phyloP scores from a whole-genome alignment of 2,888 invertebrate genomes.

The Ephialtes manifestator region DNA sequence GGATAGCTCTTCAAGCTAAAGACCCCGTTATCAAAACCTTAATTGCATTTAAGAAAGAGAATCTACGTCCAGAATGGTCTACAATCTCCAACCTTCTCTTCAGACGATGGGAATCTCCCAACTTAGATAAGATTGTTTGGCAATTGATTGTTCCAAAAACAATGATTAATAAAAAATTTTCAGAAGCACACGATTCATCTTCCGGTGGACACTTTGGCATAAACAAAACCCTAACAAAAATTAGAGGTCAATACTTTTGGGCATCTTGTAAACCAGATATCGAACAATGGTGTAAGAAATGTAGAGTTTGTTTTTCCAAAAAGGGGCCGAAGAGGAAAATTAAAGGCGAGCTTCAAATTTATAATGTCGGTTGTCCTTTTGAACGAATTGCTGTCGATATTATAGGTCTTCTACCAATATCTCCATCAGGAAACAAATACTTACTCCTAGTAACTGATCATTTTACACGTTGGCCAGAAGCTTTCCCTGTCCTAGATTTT shows the following conservation, averaged over 20 bases:
- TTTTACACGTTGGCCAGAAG: conserved; percentile 76
- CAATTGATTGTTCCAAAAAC: conserved; percentile 55
- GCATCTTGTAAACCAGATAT: conserved; percentile 62
- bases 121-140: conserved; percentile 31
- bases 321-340: conserved; percentile 66
- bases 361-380: conserved; percentile 69
- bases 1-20: conserved; percentile 2
- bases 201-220: conserved; percentile 76
- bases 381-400: conserved; percentile 72
- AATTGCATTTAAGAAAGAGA: conserved; percentile 39
- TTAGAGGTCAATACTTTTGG: conserved; percentile 74
- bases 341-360: conserved; percentile 68
- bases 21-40: conserved; percentile 10
- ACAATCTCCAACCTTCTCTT: conserved; percentile 60
- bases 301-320: conserved; percentile 68
- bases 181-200: conserved; percentile 70
- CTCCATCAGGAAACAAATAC: conserved; percentile 72
- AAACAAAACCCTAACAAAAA: conserved; percentile 72
- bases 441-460: conserved; percentile 72
- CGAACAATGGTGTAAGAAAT: conserved; percentile 72
- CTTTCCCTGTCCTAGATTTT: conserved; percentile 73
- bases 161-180: conserved; percentile 64
- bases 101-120: conserved; percentile 60
- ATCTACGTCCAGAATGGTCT: conserved; percentile 56
- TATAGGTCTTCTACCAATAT: conserved; percentile 70